Conservation (phyloP, 2,113 vertebrate genomes). For the Prolemur simus region DNA sequence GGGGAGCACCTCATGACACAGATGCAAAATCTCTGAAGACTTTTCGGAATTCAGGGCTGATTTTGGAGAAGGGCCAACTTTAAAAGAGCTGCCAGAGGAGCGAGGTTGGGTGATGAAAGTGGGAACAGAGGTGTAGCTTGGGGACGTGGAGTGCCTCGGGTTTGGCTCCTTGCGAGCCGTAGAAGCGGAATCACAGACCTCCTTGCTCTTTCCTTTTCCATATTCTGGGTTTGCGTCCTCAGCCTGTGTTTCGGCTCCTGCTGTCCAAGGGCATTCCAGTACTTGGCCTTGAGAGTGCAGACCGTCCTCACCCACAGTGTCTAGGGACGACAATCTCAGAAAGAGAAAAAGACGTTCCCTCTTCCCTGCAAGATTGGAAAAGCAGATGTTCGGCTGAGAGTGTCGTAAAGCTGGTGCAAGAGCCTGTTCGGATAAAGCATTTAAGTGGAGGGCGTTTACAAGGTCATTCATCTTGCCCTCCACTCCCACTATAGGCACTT, state of each 20-base stretch:
- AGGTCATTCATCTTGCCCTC: rapidly evolving
- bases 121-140: background rate
- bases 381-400: background rate
- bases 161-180: background rate
- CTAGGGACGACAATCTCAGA: background rate
- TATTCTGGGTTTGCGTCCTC: background rate
- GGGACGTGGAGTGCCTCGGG: background rate
- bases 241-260: background rate
- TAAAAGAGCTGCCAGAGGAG: background rate
- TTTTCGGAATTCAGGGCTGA: background rate
- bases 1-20: background rate
- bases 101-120: background rate
- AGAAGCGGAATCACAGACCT: background rate
- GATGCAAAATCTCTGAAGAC: background rate
- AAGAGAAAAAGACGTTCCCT: background rate
- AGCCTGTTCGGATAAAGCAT: background rate
- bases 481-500: background rate
- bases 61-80: background rate
- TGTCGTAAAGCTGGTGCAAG: background rate
- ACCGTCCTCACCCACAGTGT: background rate
- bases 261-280: background rate
- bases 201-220: background rate
- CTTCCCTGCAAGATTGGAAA: background rate
- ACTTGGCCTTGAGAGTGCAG: background rate
- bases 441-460: no score